Evolutionary conservation across 2,113 vertebrate genomes (phyloP), one percentile per base, ranked within the genome.

Genomic region (Lophochroa leadbeateri): DNA sequence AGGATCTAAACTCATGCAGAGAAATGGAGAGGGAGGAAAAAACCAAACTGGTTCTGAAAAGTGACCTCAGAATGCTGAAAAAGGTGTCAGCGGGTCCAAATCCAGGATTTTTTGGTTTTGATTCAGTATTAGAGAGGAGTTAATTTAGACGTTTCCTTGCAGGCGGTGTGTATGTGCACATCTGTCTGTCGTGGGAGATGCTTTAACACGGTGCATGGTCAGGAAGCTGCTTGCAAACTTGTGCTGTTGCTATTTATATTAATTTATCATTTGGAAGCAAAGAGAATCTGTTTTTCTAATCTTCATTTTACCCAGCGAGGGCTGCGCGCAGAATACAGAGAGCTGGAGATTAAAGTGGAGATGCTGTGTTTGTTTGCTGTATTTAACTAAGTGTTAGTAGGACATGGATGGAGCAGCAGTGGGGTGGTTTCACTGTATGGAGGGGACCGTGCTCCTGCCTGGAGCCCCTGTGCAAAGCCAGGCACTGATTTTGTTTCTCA

Each of bases 201-300:
- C 61, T 77, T 24, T 53, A 28, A 15, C 65, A 19, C 3, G 10
- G 25, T 89, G 96, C 94, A 44, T 83, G 89, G 61, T 64, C 70
- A 61, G 44, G 86, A 82, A 88, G 71, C 76, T 78, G 75, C 83
- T 88, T 57, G 55, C 78, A 49, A 53, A 68, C 60, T 70, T 28
- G 43, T 82, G 80, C 52, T 90, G 14, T n/a, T 46, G 60, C 29
- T 93, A 41, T 81, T 88, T 65, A 3, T 21, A 14, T 75, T 81
- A 31, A 86, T 88, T 94, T 84, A 82, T 96, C 74, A 41, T 49
- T 61, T 18, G 37, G 74, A 71, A 92, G 86, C 43, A 43, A 86
- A 81, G n/a, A 37, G 23, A 75, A 0, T 58, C 2, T 75, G 37
- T 70, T 71, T 76, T 74, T 37, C 76, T 82, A 4, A 46, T 63